Evolutionary conservation across 2,888 invertebrate genomes (phyloP).

Genomic region (Cephus pygmeus): DNA sequence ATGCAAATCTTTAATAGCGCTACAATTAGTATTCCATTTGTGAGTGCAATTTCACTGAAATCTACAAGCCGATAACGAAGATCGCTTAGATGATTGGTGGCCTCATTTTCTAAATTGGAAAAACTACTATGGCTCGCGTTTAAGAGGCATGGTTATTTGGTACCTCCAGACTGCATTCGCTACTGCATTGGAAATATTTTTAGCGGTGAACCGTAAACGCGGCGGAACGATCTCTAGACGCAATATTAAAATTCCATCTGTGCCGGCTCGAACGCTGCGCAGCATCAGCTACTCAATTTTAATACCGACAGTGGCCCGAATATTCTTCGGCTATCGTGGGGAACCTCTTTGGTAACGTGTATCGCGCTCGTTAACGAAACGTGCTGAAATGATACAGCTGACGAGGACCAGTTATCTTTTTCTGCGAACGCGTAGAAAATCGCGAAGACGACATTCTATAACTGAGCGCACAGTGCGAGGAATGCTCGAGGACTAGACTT

Average conservation of each 20-base stretch:
- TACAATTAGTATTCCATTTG: not conserved
- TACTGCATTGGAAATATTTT: not conserved
- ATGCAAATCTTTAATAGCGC: not conserved
- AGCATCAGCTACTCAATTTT: conserved; percentile 25
- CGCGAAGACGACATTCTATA: not conserved
- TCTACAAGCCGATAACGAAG: not conserved
- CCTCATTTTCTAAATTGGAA: not conserved
- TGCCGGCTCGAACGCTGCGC: not conserved
- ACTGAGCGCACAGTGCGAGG: not conserved
- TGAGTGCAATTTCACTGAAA: not conserved
- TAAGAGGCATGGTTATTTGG: not conserved
- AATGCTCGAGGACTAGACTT: not conserved
- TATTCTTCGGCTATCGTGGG: conserved; percentile 13
- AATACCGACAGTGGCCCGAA: conserved; percentile 30
- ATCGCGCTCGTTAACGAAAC: not conserved
- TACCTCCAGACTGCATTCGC: not conserved
- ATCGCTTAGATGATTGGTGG: not conserved
- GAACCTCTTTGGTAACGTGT: conserved; percentile 1
- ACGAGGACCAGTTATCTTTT: not conserved
- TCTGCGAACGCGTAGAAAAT: not conserved
- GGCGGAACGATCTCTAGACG: conserved; percentile 12
- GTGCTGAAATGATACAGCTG: not conserved
- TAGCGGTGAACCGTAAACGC: not conserved
- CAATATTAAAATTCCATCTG: conserved; percentile 40
- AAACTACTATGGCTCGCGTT: not conserved